Percentiles rank a stretch among this genome's conserved stretches.
phyloP scores from a whole-genome alignment of 2,113 vertebrate genomes.

The Cyprinodon tularosa region DNA sequence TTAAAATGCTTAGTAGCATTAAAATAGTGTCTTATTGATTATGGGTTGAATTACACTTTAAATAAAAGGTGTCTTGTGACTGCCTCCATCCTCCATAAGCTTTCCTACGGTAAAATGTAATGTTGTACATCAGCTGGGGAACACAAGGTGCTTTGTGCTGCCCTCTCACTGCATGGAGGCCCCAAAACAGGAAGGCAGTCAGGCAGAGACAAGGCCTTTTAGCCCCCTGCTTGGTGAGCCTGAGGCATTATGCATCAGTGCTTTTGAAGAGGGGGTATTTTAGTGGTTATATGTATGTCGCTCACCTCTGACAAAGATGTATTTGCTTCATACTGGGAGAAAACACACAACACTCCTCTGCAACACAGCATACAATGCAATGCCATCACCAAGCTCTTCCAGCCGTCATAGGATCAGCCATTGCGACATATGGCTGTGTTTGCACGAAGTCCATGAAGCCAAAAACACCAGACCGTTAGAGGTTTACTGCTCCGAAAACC shows the following conservation, averaged over 20 bases:
- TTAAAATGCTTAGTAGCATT: too few species aligned
- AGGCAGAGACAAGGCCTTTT: conserved; percentile 74
- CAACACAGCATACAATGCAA: conserved; percentile 39
- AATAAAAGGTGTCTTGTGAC: not conserved
- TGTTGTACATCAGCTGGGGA: conserved; percentile 67
- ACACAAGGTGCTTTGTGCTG: conserved; percentile 62
- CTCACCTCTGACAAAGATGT: conserved; percentile 76
- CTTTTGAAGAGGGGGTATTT: conserved; percentile 34
- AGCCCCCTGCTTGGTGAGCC: conserved; percentile 60
- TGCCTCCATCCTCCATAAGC: not conserved
- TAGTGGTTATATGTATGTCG: conserved; percentile 57
- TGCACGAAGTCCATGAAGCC: not conserved
- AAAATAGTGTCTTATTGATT: not conserved
- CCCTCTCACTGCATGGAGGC: conserved; percentile 31
- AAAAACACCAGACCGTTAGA: not conserved
- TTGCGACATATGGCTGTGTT: conserved; percentile 1
- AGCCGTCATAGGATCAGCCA: conserved; percentile 9
- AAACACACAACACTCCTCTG: conserved; percentile 59
- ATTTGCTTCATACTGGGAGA: conserved; percentile 61
- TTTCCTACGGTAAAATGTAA: conserved; percentile 27
- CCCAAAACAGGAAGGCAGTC: conserved; percentile 56
- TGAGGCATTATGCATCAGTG: conserved; percentile 63
- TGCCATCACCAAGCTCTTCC: conserved; percentile 21
- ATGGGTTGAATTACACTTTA: not conserved
- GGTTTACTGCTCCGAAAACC: not conserved